phyloP scores from a whole-genome alignment of 2,113 vertebrate genomes.

The Willisornis vidua region DNA sequence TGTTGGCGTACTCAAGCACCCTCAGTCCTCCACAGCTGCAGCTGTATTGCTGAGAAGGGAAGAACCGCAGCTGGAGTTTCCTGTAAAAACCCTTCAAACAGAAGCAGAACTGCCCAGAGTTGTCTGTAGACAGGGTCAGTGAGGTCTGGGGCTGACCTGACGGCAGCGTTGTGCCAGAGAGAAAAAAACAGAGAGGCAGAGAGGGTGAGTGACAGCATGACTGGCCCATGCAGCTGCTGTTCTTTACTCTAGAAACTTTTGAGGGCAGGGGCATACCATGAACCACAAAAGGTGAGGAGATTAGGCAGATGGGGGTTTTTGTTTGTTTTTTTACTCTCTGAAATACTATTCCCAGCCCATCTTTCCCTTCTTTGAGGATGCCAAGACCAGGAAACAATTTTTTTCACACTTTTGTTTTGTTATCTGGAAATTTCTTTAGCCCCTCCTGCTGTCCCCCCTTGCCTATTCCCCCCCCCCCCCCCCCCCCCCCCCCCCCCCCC shows the following conservation, averaged over 20 bases:
- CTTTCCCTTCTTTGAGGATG: not conserved
- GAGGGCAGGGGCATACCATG: too few species aligned
- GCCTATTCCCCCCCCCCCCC: too few species aligned
- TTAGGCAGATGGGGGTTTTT: not conserved
- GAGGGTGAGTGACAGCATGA: rapidly evolving
- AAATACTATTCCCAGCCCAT: not conserved
- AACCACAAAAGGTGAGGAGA: not conserved
- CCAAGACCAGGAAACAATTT: not conserved
- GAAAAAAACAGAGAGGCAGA: not conserved
- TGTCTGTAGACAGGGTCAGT: rapidly evolving
- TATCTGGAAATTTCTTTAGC: not conserved
- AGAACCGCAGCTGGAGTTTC: not conserved
- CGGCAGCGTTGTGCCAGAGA: rapidly evolving
- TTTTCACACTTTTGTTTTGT: not conserved
- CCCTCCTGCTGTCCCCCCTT: not conserved
- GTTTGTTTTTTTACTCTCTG: not conserved
- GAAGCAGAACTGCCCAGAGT: not conserved
- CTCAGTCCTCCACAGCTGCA: not conserved
- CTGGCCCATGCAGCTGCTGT: not conserved
- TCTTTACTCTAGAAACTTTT: not conserved
- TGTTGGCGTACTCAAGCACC: not conserved
- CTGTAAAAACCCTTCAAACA: not conserved
- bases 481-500: too few species aligned
- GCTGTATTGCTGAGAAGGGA: not conserved
- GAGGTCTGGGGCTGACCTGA: not conserved